Conservation (phyloP, 2,797 vertebrate genomes). For the Aplochiton taeniatus region DNA sequence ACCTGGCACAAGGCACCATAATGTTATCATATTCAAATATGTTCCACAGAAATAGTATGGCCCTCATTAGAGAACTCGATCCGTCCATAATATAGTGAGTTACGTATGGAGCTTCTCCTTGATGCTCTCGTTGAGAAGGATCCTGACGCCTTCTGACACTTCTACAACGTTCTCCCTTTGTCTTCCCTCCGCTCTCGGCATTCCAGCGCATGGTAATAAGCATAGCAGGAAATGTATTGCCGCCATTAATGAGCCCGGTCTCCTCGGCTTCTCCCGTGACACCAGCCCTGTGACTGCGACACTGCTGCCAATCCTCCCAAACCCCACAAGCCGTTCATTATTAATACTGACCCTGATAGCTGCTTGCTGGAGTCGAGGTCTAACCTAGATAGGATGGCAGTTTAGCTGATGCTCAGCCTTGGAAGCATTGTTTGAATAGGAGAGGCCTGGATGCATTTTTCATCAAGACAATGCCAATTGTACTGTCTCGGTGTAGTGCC, state of each 20-base stretch:
- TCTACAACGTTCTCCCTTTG: slow-evolving; percentile 15
- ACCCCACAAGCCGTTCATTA: slow-evolving; percentile 47
- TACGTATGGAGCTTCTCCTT: neutral
- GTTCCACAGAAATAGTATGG: too few species aligned
- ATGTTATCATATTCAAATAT: too few species aligned
- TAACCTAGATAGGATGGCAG: slow-evolving; percentile 48
- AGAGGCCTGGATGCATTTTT: slow-evolving; percentile 29
- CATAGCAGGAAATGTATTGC: slow-evolving; percentile 7
- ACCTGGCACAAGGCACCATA: too few species aligned
- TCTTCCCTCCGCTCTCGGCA: neutral
- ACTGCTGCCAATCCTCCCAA: slow-evolving; percentile 29
- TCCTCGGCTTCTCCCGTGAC: slow-evolving; percentile 13
- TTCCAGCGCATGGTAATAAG: slow-evolving; percentile 23
- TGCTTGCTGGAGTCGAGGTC: slow-evolving; percentile 33
- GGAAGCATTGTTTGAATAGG: slow-evolving; percentile 20
- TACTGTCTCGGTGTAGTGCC: too few species aligned
- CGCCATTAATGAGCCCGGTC: neutral
- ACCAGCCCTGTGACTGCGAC: slow-evolving; percentile 12
- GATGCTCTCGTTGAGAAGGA: slow-evolving; percentile 1
- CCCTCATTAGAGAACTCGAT: slow-evolving; percentile 10
- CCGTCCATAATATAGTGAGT: neutral
- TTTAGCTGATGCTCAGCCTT: slow-evolving; percentile 18
- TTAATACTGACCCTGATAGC: slow-evolving; percentile 49
- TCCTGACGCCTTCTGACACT: neutral
- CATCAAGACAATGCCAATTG: slow-evolving; percentile 14